phyloP scores from a whole-genome alignment of 2,113 vertebrate species.

The Dunckerocampus dactyliophorus region DNA sequence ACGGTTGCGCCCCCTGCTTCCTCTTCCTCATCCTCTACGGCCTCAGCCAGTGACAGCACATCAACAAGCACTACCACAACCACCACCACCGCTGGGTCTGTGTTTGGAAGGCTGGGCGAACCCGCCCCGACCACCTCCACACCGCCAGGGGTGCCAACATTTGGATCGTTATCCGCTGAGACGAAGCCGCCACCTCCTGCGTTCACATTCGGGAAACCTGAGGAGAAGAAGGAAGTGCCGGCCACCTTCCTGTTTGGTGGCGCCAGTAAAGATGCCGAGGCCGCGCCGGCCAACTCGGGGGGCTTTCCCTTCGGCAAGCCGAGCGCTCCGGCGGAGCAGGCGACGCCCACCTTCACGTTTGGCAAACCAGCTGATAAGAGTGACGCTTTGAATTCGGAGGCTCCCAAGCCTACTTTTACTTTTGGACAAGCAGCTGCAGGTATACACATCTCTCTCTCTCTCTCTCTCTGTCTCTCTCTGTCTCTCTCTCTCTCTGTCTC shows the following conservation, averaged over 20 bases:
- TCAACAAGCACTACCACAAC: constrained; percentile 52
- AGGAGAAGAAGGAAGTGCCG: constrained; percentile 79
- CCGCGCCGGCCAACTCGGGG: constrained; percentile 28
- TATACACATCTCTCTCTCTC: constrained; percentile 8
- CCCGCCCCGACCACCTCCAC: constrained; percentile 39
- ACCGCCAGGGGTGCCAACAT: constrained; percentile 34
- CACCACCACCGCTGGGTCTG: constrained; percentile 54
- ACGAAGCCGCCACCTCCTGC: constrained; percentile 62
- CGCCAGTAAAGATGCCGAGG: constrained; percentile 75
- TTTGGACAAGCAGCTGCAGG: constrained; percentile 79
- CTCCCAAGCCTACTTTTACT: background rate
- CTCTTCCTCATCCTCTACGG: constrained; percentile 18
- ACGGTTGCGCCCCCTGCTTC: constrained; percentile 70
- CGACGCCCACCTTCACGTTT: constrained; percentile 69
- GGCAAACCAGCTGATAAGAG: constrained; percentile 78
- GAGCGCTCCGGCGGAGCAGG: constrained; percentile 79
- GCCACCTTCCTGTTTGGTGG: constrained; percentile 72
- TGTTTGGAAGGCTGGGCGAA: constrained; percentile 75
- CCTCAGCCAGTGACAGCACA: constrained; percentile 36
- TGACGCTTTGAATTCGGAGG: background rate
- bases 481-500: no score
- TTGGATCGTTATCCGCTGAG: constrained; percentile 45
- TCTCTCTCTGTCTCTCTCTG: no score
- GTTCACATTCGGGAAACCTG: constrained; percentile 83
- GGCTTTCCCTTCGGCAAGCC: constrained; percentile 81